Evolutionary conservation across 2,888 invertebrate genomes (phyloP), one percentile per base, ranked within the genome.

Genomic region (Lithodes maja): DNA sequence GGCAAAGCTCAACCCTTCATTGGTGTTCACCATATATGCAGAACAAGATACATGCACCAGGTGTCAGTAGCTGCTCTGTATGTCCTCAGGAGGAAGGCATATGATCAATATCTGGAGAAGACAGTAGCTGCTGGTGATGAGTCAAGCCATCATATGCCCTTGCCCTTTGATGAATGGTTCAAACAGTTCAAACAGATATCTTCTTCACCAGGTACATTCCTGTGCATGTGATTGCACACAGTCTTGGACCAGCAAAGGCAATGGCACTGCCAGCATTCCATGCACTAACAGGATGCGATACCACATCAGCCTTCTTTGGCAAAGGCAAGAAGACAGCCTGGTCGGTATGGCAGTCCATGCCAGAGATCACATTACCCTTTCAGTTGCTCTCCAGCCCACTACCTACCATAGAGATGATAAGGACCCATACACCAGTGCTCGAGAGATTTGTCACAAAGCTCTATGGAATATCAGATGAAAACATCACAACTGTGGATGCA

Each of bases 11-110:
- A 77, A 49, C 3, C 77, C 5, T 77, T 77, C 49, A 77, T 77
- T 77, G 77, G 49, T 49, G 77, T 77, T 49, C 77, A 77, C 49
- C 77, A 49, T 12, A 77, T 77, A 17, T 77, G 77, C 77, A 77
- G 77, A 77, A 77, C 77, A 17, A 2, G 77, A 12, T 77, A 77
- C n/a, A 77, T 77, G 33, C 77, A 77, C 49, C 77, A 77, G 77
- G 49, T 77, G 77, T 77, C 77, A 7, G 77, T 77, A 9, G 77
- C 33, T 77, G 77, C 33, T 49, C 77, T 77, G 33, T 77, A 77
- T 49, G 9, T 77, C 3, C 77, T 77, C 49, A 77, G 9, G 49
- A 77, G 49, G 49, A 77, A 17, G 49, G 77, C 77, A 49, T 77
- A 71, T 15, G 71, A 71, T 12, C 71, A 71, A 15, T 71, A 9